Evolutionary conservation across 2,797 vertebrate genomes (phyloP).

Genomic region (Babyrousa celebensis): DNA sequence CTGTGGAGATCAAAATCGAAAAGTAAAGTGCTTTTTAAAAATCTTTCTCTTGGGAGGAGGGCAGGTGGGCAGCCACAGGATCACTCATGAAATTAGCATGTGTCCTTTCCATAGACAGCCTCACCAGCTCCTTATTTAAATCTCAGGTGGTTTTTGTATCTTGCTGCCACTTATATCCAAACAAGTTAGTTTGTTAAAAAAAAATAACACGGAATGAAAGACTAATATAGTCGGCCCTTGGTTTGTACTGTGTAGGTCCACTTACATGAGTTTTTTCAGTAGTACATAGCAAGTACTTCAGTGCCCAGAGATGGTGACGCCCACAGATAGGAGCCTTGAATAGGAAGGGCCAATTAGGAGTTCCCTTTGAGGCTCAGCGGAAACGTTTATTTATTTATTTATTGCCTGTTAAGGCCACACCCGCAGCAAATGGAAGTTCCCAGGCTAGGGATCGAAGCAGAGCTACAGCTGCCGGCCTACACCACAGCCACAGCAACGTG

Average conservation of each 20-base stretch:
- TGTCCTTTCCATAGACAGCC: background rate
- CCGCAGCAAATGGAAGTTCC: no score
- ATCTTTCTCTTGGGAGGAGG: background rate
- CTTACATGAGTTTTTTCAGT: background rate
- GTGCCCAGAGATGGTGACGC: background rate
- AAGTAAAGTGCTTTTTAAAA: slow-evolving; percentile 85
- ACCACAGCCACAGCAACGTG: no score
- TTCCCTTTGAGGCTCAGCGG: no score
- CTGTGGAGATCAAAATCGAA: slow-evolving; percentile 95
- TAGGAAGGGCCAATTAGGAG: no score
- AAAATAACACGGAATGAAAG: background rate
- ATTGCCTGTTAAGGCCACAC: no score
- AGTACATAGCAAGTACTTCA: background rate
- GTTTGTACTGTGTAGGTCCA: background rate
- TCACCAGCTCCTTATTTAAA: background rate
- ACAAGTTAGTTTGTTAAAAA: background rate
- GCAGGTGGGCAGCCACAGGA: background rate
- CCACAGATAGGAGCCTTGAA: background rate
- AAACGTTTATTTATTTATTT: no score
- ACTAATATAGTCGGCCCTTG: no score
- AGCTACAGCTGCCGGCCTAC: no score
- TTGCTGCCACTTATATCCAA: background rate
- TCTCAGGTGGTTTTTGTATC: background rate
- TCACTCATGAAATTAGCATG: background rate
- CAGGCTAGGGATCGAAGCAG: no score